A percentile compares a stretch with the other conserved stretches of the same genome.
phyloP scores from a whole-genome alignment of 2,888 invertebrate genomes.

The Ommatoiulus sabulosus region DNA sequence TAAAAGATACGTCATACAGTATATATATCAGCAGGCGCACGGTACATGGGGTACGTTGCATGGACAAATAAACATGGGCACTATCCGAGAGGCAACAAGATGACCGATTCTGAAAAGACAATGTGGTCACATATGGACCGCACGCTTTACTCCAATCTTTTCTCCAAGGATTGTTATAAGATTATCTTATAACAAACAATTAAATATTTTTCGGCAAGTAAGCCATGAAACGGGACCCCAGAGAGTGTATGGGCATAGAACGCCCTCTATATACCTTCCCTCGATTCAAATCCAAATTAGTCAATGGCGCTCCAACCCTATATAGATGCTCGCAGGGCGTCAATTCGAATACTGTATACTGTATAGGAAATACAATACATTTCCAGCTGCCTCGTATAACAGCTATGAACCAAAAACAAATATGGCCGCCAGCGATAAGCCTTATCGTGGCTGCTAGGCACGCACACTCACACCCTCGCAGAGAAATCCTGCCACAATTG shows the following conservation, averaged over 20 bases:
- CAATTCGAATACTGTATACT: neutral
- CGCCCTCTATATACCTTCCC: neutral
- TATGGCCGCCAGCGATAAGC: conserved; percentile 21
- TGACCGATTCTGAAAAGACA: too few species aligned
- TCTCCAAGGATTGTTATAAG: too few species aligned
- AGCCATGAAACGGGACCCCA: neutral
- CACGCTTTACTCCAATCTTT: too few species aligned
- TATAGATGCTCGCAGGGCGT: neutral
- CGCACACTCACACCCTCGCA: neutral
- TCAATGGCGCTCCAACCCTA: neutral
- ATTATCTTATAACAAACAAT: neutral
- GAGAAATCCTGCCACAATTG: neutral
- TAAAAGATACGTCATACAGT: neutral
- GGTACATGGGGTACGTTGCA: too few species aligned
- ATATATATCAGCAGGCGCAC: too few species aligned
- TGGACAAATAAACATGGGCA: too few species aligned
- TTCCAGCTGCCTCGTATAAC: conserved; percentile 8
- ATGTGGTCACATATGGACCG: too few species aligned
- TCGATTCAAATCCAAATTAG: neutral
- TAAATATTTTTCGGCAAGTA: too few species aligned
- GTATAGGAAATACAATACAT: conserved; percentile 35
- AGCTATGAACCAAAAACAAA: conserved; percentile 15
- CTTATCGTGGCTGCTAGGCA: conserved; percentile 3
- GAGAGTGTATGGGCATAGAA: neutral
- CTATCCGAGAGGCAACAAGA: too few species aligned